phyloP scores from a whole-genome alignment of 2,888 invertebrate species.

The Athalia circularis region DNA sequence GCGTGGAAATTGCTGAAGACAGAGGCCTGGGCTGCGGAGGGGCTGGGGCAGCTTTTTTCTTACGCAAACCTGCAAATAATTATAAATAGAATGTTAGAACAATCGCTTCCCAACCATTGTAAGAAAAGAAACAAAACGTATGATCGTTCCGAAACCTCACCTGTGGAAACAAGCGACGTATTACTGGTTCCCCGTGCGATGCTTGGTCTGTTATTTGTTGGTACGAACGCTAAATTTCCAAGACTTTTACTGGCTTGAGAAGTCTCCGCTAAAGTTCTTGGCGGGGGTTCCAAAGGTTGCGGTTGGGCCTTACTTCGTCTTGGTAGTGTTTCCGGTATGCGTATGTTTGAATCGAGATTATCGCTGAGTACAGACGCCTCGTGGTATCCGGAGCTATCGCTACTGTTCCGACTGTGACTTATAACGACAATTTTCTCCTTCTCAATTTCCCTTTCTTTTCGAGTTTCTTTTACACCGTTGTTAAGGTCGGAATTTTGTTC shows the following conservation, averaged over 20 bases:
- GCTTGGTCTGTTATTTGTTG: conserved; percentile 48
- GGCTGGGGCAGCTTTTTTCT: conserved; percentile 78
- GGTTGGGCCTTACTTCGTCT: conserved; percentile 67
- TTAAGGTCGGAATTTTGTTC: conserved; percentile 43
- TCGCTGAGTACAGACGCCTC: conserved; percentile 82
- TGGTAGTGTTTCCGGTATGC: conserved; percentile 71
- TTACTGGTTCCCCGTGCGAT: conserved; percentile 67
- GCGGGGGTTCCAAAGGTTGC: conserved; percentile 56
- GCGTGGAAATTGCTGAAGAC: conserved; percentile 68
- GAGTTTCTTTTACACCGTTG: conserved; percentile 56
- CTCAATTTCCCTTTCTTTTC: conserved; percentile 62
- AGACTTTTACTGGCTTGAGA: conserved; percentile 71
- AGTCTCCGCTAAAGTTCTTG: conserved; percentile 67
- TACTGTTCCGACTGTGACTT: conserved; percentile 83
- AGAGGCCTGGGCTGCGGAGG: conserved; percentile 70
- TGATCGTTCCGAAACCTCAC: conserved; percentile 56
- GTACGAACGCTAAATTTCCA: conserved; percentile 64
- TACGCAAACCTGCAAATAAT: conserved; percentile 74
- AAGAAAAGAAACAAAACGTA: background rate
- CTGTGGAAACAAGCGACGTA: conserved; percentile 70
- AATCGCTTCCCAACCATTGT: too few relatives aligned
- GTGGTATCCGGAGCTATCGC: conserved; percentile 84
- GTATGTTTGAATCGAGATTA: conserved; percentile 73
- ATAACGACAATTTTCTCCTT: conserved; percentile 75
- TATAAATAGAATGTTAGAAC: too few relatives aligned